Evolutionary conservation across 2,888 invertebrate species (phyloP).

Genomic region (Campoplex nolae): DNA sequence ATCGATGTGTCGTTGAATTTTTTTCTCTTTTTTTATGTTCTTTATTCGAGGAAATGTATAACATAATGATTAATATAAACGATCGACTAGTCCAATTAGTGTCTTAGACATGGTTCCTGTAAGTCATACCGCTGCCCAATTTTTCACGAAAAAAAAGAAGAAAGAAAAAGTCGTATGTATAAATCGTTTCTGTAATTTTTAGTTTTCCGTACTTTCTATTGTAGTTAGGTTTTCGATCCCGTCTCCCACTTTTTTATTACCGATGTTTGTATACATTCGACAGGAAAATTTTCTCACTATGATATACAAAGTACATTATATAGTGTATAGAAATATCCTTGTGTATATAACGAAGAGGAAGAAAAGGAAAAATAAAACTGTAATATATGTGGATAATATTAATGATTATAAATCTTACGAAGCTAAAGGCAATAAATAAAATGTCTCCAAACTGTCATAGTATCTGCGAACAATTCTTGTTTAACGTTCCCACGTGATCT

Average conservation of each 20-base stretch:
- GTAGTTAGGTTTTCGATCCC: conserved; percentile 72
- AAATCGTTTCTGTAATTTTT: conserved; percentile 74
- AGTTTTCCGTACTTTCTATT: conserved; percentile 70
- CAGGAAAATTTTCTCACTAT: conserved; percentile 67
- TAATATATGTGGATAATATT: conserved; percentile 84
- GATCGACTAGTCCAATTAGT: conserved; percentile 77
- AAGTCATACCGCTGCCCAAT: conserved; percentile 76
- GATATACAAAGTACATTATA: conserved; percentile 75
- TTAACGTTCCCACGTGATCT: conserved; percentile 54
- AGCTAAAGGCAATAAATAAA: conserved; percentile 82
- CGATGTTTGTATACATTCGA: conserved; percentile 74
- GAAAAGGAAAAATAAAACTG: conserved; percentile 72
- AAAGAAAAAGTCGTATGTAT: conserved; percentile 42
- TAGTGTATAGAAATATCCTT: conserved; percentile 81
- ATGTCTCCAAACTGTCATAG: conserved; percentile 78
- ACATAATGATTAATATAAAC: conserved; percentile 68
- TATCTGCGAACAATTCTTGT: conserved; percentile 57
- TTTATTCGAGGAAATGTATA: conserved; percentile 60
- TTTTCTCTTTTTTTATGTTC: conserved; percentile 21
- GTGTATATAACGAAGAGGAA: conserved; percentile 76
- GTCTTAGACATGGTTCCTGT: conserved; percentile 78
- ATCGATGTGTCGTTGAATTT: conserved; percentile 49
- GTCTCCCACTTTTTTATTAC: conserved; percentile 71
- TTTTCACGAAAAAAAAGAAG: conserved; percentile 68
- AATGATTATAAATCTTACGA: conserved; percentile 79